phyloP scores from a whole-genome alignment of 1,140 invertebrate genomes.

The Plutomurus gul region DNA sequence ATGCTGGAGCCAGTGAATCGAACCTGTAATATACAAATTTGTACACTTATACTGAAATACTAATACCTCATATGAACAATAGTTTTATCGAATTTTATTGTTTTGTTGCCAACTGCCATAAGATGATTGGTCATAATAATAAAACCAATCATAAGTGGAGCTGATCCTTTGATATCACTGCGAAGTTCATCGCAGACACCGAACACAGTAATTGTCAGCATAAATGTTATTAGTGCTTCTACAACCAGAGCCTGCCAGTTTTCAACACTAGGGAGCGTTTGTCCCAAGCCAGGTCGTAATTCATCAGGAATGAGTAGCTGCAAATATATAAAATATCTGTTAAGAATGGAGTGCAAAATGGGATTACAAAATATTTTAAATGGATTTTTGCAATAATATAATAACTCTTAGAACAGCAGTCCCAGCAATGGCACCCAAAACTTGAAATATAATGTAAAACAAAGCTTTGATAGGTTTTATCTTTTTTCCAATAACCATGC shows the following conservation, averaged over 20 bases:
- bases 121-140: constrained; percentile 84
- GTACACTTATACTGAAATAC: not conserved
- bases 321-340: not conserved
- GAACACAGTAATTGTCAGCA: constrained; percentile 63
- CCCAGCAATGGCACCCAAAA: constrained; percentile 79
- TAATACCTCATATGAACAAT: constrained; percentile 5
- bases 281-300: constrained; percentile 29
- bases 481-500: constrained; percentile 75
- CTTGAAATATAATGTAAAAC: constrained; percentile 81
- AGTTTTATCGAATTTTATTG: not conserved
- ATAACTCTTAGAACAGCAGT: constrained; percentile 68
- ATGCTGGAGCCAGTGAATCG: constrained; percentile 83
- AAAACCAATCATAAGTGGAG: constrained; percentile 86
- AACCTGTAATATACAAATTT: constrained; percentile 58
- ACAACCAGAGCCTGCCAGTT: constrained; percentile 61
- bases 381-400: not conserved
- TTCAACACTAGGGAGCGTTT: constrained; percentile 46
- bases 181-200: constrained; percentile 69
- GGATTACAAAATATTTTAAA: not conserved
- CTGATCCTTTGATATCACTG: constrained; percentile 75
- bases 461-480: constrained; percentile 69
- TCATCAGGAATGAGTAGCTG: not conserved
- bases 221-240: constrained; percentile 63
- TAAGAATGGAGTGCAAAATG: no score
- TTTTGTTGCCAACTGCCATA: constrained; percentile 67